Conservation (phyloP, 2,797 vertebrate genomes). For the Sebastes jordani region DNA sequence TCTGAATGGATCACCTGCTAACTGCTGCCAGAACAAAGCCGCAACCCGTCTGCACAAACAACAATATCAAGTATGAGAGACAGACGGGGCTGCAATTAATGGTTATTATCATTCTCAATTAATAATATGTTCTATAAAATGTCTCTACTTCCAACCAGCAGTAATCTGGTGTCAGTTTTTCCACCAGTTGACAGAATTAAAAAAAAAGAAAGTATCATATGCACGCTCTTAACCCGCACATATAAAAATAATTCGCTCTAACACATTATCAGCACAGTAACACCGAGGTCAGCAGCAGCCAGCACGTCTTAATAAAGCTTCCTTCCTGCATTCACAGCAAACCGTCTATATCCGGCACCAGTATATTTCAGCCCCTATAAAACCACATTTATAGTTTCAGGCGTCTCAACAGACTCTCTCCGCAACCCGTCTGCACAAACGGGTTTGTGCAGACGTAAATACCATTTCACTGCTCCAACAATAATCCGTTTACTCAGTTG, state of each 20-base stretch:
- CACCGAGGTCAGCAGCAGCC: background rate
- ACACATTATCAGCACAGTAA: background rate
- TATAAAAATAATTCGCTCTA: background rate
- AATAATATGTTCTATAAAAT: background rate
- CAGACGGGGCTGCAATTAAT: background rate
- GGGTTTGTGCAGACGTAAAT: no score
- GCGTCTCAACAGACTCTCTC: background rate
- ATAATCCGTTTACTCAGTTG: background rate
- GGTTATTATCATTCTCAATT: background rate
- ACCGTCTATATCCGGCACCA: background rate
- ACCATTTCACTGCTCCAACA: background rate
- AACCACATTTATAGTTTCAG: background rate
- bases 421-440: no score
- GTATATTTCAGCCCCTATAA: background rate
- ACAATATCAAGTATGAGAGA: background rate
- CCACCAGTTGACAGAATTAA: background rate
- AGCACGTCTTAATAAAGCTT: background rate
- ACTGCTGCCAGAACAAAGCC: background rate
- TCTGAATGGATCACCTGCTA: background rate
- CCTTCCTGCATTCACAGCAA: background rate
- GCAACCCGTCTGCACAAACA: background rate
- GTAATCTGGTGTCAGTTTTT: background rate
- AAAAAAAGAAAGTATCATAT: background rate
- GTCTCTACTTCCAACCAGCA: background rate
- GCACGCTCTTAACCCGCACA: background rate